Evolutionary conservation across 2,888 invertebrate genomes (phyloP).

Genomic region (Pyrrhia umbra): DNA sequence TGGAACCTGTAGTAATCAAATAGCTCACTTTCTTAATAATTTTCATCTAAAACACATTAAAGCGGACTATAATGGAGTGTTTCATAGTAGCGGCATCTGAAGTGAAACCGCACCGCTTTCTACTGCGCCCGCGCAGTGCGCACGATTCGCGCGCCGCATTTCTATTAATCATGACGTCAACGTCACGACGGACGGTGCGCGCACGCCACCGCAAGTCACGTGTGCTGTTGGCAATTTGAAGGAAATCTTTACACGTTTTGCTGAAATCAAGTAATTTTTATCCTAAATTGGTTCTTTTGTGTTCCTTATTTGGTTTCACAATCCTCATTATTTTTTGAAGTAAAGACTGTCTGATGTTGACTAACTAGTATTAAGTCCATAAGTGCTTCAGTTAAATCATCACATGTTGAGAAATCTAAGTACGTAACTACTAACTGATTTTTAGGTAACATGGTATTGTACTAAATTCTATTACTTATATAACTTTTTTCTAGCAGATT

Average conservation of each 20-base stretch:
- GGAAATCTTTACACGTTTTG: slow-evolving; percentile 35
- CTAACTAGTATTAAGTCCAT: too few relatives aligned
- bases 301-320: neutral
- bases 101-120: slow-evolving; percentile 78
- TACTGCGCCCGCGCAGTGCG: slow-evolving; percentile 65
- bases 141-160: slow-evolving; percentile 76
- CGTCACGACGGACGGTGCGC: slow-evolving; percentile 69
- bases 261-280: slow-evolving; percentile 18
- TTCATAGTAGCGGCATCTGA: slow-evolving; percentile 52
- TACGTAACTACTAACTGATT: too few relatives aligned
- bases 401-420: too few relatives aligned
- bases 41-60: slow-evolving; percentile 1
- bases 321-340: neutral
- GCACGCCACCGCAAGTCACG: slow-evolving; percentile 59
- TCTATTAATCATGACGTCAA: slow-evolving; percentile 75
- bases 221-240: slow-evolving; percentile 52
- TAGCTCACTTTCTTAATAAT: neutral
- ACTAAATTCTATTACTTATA: too few relatives aligned
- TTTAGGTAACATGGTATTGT: too few relatives aligned
- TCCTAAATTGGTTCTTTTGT: neutral
- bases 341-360: too few relatives aligned
- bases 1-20: neutral
- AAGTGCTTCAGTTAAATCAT: too few relatives aligned
- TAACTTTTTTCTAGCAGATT: too few relatives aligned
- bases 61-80: slow-evolving; percentile 8